Conservation (phyloP, 1,140 invertebrate genomes). For the Drosophila nigrodunni region DNA sequence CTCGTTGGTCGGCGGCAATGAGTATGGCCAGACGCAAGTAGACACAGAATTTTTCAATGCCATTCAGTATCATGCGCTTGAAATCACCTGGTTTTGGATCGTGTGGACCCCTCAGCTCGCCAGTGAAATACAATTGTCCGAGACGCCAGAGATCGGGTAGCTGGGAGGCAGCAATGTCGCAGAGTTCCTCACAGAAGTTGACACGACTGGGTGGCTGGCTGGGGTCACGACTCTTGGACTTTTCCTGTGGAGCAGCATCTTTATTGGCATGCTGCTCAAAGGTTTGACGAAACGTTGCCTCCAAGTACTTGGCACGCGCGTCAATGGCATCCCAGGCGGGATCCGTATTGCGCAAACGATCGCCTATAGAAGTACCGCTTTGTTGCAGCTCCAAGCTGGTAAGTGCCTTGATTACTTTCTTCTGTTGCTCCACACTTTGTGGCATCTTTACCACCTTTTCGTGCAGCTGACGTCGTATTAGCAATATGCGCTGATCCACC, state of each 20-base stretch:
- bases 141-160: constrained; percentile 94
- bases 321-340: constrained; percentile 97
- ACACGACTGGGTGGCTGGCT: constrained; percentile 75
- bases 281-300: constrained; percentile 85
- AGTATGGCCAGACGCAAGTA: constrained; percentile 88
- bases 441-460: constrained; percentile 95
- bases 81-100: constrained; percentile 86
- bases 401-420: constrained; percentile 93
- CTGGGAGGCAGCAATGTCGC: constrained; percentile 81
- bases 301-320: constrained; percentile 91
- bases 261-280: constrained; percentile 79
- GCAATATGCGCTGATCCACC: constrained; percentile 94
- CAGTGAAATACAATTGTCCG: constrained; percentile 95
- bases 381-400: constrained; percentile 88
- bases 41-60: constrained; percentile 88
- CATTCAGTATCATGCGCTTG: constrained; percentile 88
- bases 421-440: constrained; percentile 96
- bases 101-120: constrained; percentile 90
- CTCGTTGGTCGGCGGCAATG: constrained; percentile 85
- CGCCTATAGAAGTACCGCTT: constrained; percentile 69
- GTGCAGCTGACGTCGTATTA: constrained; percentile 92
- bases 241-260: constrained; percentile 66
- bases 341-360: constrained; percentile 86
- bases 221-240: constrained; percentile 71
- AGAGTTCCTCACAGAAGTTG: constrained; percentile 82